Base-by-base conservation (phyloP, 2,113 vertebrate species). In the Ctenomys sociabilis region DNA sequence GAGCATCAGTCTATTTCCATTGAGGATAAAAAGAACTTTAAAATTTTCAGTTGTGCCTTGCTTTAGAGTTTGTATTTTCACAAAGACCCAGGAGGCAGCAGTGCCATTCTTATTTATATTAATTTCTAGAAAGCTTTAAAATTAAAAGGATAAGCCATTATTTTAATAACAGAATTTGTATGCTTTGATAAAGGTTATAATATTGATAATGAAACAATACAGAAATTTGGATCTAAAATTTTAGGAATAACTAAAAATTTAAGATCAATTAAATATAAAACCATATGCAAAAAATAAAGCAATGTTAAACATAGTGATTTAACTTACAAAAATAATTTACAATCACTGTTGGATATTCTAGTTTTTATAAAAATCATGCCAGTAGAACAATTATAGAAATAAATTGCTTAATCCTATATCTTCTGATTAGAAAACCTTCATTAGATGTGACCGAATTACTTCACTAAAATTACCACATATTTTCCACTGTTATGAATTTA, bases 11-110 rank as follows among this genome's bases (percentile, higher is more conserved):
- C 68, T 88, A 57, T 95, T 96, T 95, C 93, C 82, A 91, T 4
- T 73, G 90, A 96, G 77, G 59, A 94, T 90, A 93, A 95, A 95
- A 97, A 90, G 59, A 89, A 92, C 64, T 81, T 93, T 59, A 93
- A 95, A 87, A 96, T 57, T 88, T 88, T 90, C 82, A 93, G 59
- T 52, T 40, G 45, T 77, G 57, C 22, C 28, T 93, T 68, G 35
- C 24, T 59, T 95, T 95, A 40, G 88, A 90, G 90, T 85, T 83
- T 82, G 61, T 22, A 78, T 45, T 81, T 24, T 45, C 81, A 90
- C 43, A 37, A 66, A 85, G 84, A 92, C 32, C 75, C 64, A 92
- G 6, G 70, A 94, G 61, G 28, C 4, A 92, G 49, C 85, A 88
- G 43, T 63, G 81, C 16, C 57, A 70, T 70, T 85, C 11, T 75